A percentile compares a stretch with the other conserved stretches of the same genome.
Conservation (phyloP, 2,113 vertebrate genomes). For the Candoia aspera region DNA sequence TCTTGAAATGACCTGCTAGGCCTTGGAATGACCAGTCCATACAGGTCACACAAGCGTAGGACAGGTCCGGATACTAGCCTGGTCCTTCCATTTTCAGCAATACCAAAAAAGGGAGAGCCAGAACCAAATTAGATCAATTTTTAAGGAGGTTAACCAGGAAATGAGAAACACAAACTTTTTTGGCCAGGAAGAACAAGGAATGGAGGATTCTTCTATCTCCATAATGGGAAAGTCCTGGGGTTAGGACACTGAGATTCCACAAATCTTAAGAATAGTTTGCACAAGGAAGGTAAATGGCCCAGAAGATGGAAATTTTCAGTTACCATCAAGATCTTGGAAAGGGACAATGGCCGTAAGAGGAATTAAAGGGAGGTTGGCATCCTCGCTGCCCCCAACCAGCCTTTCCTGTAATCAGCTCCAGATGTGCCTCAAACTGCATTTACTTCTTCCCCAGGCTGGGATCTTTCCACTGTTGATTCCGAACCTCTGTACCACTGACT, state of each 20-base stretch:
- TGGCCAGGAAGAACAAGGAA: background rate
- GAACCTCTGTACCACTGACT: background rate
- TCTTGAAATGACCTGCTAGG: background rate
- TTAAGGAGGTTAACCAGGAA: background rate
- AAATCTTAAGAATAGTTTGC: background rate
- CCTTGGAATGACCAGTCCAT: background rate
- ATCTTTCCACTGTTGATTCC: background rate
- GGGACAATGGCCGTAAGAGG: background rate
- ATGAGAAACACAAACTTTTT: background rate
- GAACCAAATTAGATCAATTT: background rate
- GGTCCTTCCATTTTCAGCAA: background rate
- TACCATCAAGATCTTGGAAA: background rate
- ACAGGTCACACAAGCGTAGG: background rate
- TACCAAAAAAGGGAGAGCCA: background rate
- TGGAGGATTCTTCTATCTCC: background rate
- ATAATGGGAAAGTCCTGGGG: background rate
- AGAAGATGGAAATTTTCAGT: background rate
- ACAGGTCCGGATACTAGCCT: background rate
- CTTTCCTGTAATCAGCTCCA: slow-evolving; percentile 19
- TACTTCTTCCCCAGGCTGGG: background rate
- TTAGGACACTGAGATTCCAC: background rate
- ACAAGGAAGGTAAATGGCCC: background rate
- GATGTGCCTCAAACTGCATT: slow-evolving; percentile 25
- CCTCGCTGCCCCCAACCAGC: slow-evolving; percentile 6
- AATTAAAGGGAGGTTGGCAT: slow-evolving; percentile 1